These are phyloP conservation scores for Chaetoderma sp. DNA, from an alignment of 2,888 invertebrate genomes.

Conservation along the genomic window DNA sequence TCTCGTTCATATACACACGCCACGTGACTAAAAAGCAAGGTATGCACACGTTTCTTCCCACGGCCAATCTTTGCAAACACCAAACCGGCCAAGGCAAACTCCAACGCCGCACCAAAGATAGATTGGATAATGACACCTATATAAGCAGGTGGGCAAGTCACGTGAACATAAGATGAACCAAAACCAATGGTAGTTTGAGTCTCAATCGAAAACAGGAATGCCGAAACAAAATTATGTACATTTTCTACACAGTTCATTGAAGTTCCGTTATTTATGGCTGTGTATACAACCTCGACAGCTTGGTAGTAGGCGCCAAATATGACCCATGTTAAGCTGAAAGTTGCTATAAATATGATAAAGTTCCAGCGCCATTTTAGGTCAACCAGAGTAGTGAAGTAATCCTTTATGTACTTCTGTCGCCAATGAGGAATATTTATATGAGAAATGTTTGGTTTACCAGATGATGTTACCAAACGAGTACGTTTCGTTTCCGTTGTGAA, in stretches of 20 bases:
- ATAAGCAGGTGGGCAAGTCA: slow-evolving; percentile 91
- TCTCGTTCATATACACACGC: slow-evolving; percentile 83
- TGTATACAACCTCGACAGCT: slow-evolving; percentile 59
- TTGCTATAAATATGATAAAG: slow-evolving; percentile 88
- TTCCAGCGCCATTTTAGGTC: slow-evolving; percentile 90
- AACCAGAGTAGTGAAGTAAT: slow-evolving; percentile 93
- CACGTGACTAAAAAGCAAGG: slow-evolving; percentile 89
- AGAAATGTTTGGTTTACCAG: too few species aligned
- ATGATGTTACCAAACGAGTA: too few species aligned
- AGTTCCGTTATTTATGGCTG: slow-evolving; percentile 56
- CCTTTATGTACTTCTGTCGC: slow-evolving; percentile 72
- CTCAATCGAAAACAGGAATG: slow-evolving; percentile 95
- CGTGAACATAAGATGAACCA: slow-evolving; percentile 85
- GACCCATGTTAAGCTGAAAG: slow-evolving; percentile 88
- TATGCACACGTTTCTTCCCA: slow-evolving; percentile 93
- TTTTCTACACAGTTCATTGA: slow-evolving; percentile 74
- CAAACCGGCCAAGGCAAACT: slow-evolving; percentile 80
- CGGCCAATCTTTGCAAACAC: slow-evolving; percentile 94
- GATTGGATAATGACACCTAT: slow-evolving; percentile 91
- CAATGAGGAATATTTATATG: too few species aligned
- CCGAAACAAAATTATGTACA: slow-evolving; percentile 88
- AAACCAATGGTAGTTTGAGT: slow-evolving; percentile 97
- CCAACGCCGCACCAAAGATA: slow-evolving; percentile 83
- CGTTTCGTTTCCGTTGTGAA: too few species aligned
- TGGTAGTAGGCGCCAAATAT: slow-evolving; percentile 77